Evolutionary conservation across 2,888 invertebrate species (phyloP).

Genomic region (Vandiemenella viatica): DNA sequence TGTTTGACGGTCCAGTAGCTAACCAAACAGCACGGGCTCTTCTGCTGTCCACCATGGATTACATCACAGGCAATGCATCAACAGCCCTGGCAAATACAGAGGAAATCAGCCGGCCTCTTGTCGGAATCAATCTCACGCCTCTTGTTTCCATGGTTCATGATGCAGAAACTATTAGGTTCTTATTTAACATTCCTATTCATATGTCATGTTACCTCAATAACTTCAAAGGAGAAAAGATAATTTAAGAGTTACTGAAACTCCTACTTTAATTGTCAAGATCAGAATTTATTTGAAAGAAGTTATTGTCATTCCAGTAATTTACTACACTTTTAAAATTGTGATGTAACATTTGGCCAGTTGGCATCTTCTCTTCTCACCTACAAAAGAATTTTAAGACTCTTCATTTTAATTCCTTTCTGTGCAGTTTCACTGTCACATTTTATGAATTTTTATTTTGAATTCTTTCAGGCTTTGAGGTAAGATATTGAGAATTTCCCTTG

Average conservation of each 20-base stretch:
- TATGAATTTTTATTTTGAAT: too few relatives aligned
- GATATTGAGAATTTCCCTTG: too few relatives aligned
- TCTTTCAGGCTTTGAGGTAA: too few relatives aligned
- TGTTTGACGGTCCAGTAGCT: conserved; percentile 58
- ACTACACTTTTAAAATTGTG: too few relatives aligned
- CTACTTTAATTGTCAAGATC: background rate
- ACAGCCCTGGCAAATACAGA: conserved; percentile 60
- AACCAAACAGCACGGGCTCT: conserved; percentile 62
- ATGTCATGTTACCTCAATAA: too few relatives aligned
- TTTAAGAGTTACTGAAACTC: background rate
- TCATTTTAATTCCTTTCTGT: too few relatives aligned
- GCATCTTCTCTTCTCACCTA: too few relatives aligned
- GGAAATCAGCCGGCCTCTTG: conserved; percentile 56
- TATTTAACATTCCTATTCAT: too few relatives aligned
- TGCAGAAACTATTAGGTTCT: conserved; percentile 26
- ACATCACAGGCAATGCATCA: conserved; percentile 57
- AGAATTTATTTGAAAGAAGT: conserved; percentile 6
- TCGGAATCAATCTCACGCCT: conserved; percentile 48
- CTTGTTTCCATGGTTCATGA: conserved; percentile 22
- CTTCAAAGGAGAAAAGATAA: background rate
- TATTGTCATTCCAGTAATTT: background rate
- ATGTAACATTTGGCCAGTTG: too few relatives aligned
- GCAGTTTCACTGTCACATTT: too few relatives aligned
- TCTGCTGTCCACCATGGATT: conserved; percentile 51
- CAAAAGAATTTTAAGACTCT: too few relatives aligned